Conservation (phyloP, 1,140 invertebrate species). For the Lithobius niger region DNA sequence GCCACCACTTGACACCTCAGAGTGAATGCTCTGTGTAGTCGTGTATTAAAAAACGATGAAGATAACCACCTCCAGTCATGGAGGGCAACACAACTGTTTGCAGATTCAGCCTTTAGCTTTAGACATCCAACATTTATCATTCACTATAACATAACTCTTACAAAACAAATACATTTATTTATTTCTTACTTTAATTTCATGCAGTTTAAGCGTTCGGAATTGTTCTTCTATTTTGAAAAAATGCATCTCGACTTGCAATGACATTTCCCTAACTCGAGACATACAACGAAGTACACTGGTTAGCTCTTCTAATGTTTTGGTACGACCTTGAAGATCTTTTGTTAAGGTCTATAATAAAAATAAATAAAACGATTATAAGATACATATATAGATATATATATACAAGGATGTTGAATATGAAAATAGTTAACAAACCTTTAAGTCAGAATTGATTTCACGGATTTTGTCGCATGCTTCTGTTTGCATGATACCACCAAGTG, state of each 20-base stretch:
- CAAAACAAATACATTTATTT: too few species aligned
- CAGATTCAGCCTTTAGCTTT: too few species aligned
- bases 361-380: too few species aligned
- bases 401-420: too few species aligned
- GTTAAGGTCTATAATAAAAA: too few species aligned
- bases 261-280: slow-evolving; percentile 51
- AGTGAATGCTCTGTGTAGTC: slow-evolving; percentile 31
- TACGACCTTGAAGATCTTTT: slow-evolving; percentile 47
- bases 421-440: too few species aligned
- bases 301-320: slow-evolving; percentile 63
- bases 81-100: slow-evolving; percentile 30
- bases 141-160: too few species aligned
- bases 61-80: slow-evolving; percentile 33
- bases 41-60: too few species aligned
- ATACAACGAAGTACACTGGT: slow-evolving; percentile 72
- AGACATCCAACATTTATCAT: too few species aligned
- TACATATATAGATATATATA: too few species aligned
- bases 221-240: slow-evolving; percentile 49
- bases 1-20: slow-evolving; percentile 50
- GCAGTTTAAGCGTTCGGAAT: slow-evolving; percentile 39
- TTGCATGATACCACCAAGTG: neutral
- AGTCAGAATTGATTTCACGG: too few species aligned
- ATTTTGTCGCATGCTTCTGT: neutral
- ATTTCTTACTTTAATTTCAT: slow-evolving; percentile 37
- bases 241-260: slow-evolving; percentile 49